A percentile compares a stretch with the other conserved stretches of the same genome.
These are phyloP conservation scores for Solea senegalensis DNA, from an alignment of 2,113 vertebrate genomes.

Conservation along the genomic window DNA sequence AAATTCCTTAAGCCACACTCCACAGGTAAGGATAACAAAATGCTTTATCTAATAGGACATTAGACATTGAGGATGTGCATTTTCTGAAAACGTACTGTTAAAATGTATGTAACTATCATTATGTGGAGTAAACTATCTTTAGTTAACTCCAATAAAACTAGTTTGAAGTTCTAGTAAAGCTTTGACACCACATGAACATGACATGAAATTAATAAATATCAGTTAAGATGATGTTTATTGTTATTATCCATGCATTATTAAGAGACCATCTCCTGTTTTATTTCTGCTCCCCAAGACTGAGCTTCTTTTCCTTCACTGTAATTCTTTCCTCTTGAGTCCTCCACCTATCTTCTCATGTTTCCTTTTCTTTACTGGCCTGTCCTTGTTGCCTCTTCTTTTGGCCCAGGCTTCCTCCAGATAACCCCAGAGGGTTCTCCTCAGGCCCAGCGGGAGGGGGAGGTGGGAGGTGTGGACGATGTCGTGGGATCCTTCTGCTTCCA, in stretches of 20 bases:
- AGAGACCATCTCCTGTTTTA: conserved; percentile 32
- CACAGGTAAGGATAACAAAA: conserved; percentile 60
- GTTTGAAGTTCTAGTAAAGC: too few relatives aligned
- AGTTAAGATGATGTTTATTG: not conserved
- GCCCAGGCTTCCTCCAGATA: conserved; percentile 74
- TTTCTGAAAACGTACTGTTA: too few relatives aligned
- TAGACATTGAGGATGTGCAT: too few relatives aligned
- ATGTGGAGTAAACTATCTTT: too few relatives aligned
- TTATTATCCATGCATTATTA: conserved; percentile 1
- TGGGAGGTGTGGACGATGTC: conserved; percentile 67
- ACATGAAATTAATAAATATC: too few relatives aligned
- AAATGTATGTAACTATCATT: too few relatives aligned
- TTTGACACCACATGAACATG: too few relatives aligned
- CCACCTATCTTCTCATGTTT: conserved; percentile 3
- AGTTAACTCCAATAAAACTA: too few relatives aligned
- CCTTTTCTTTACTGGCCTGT: conserved; percentile 1
- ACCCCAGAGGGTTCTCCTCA: conserved; percentile 76
- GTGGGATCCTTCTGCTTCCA: conserved; percentile 79
- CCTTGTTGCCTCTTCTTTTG: conserved; percentile 6
- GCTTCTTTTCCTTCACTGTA: conserved; percentile 21
- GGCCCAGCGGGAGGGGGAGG: conserved; percentile 66
- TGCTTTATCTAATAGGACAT: too few relatives aligned
- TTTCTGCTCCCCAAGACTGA: conserved; percentile 59
- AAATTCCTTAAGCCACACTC: conserved; percentile 84
- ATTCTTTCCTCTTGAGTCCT: conserved; percentile 6